Base-by-base conservation (phyloP, 1,140 invertebrate species). In the Trachymyrmex septentrionalis region DNA sequence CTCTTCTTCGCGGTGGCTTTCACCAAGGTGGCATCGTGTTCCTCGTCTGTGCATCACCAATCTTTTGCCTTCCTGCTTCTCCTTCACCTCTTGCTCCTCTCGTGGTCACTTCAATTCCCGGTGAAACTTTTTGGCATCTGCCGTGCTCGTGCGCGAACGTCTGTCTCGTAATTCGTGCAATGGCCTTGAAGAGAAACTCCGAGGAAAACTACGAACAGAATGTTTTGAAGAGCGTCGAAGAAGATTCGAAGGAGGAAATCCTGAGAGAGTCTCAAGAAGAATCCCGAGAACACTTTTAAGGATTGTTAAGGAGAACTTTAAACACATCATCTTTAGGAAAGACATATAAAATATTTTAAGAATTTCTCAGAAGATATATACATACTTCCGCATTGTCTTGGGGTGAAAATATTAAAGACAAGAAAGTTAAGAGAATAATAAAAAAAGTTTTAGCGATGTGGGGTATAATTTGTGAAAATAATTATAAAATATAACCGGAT, bases 1-100 rank as follows among this genome's bases (percentile, higher is more conserved):
- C 67, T 92, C 90, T 92, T 92, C 91, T 85, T 92, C 88, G 88
- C 86, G 86, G 88, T 91, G 90, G 92, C 92, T 93, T 92, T 92
- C 92, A 92, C 92, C 88, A 90, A 92, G 90, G 91, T 91, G 91
- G 90, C 88, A 88, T 89, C 90, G 87, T 78, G 78, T 85, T 90
- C 86, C 76, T 81, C 57, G 77, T 63, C 63, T 78, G 87, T 80
- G 76, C 73, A 90, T 82, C 80, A 53, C 59, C 76, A 69, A 67
- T 71, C 14, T 57, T 87, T 81, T 72, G 78, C 61, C 30, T 6
- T 61, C 34, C n/a, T 59, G 59, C 59, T 34, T 61, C 73, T 86
- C n/a, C 61, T 53, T 38, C 14, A n/a, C 12, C 66, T 61, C 59
- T 14, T 61, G 50, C 44, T 66, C 0, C 57, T 88, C 59, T 64